Evolutionary conservation across 1,140 invertebrate species (phyloP).

Genomic region (Marisa cornuarietis): DNA sequence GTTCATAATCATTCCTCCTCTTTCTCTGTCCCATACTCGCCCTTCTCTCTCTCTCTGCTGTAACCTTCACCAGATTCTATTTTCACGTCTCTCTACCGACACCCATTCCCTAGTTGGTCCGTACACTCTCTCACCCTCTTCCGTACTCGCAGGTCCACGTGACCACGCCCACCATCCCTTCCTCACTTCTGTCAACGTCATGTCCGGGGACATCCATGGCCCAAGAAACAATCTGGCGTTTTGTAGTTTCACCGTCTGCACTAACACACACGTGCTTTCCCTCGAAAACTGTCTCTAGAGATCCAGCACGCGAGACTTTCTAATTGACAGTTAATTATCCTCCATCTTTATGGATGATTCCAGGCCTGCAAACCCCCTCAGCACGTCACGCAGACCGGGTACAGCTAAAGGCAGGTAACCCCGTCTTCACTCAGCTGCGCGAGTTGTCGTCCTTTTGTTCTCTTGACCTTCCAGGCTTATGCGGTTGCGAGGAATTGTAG

Average conservation of each 20-base stretch:
- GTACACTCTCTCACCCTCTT: neutral
- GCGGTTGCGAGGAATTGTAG: neutral
- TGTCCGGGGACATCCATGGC: too few species aligned
- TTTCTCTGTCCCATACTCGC: neutral
- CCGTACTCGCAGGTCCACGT: neutral
- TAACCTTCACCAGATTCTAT: neutral
- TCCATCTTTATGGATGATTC: neutral
- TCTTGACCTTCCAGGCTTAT: neutral
- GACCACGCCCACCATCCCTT: neutral
- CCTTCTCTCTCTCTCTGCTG: neutral
- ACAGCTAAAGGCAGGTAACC: neutral
- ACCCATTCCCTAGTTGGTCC: neutral
- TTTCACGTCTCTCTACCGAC: neutral
- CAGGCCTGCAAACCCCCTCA: neutral
- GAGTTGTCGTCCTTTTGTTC: neutral
- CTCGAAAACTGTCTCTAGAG: neutral
- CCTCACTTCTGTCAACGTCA: neutral
- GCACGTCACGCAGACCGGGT: neutral
- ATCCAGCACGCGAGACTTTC: neutral
- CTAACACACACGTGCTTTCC: neutral
- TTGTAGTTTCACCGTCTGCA: neutral
- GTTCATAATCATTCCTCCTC: neutral
- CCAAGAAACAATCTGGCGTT: neutral
- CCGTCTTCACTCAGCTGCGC: neutral
- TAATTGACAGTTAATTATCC: neutral